Evolutionary conservation across 2,797 vertebrate species (phyloP).

Genomic region (Acanthurus tractus): DNA sequence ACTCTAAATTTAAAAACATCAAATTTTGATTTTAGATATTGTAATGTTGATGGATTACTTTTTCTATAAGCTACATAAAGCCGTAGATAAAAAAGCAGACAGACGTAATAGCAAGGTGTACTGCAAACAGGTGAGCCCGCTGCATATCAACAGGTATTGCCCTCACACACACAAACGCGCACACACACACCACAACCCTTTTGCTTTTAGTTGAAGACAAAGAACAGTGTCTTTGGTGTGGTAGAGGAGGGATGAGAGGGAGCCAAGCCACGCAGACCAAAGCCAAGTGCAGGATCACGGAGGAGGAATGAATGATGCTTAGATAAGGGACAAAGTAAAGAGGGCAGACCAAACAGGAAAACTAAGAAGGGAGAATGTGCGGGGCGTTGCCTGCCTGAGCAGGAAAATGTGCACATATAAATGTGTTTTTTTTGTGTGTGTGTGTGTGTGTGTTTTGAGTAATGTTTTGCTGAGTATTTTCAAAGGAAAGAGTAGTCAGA

Average conservation of each 20-base stretch:
- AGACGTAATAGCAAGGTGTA: slow-evolving; percentile 28
- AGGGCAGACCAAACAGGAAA: slow-evolving; percentile 90
- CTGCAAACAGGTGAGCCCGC: slow-evolving; percentile 69
- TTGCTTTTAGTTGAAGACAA: slow-evolving; percentile 68
- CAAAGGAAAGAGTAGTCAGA: background rate
- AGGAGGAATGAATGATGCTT: slow-evolving; percentile 86
- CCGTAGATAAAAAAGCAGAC: background rate
- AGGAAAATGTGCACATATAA: slow-evolving; percentile 73
- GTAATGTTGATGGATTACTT: background rate
- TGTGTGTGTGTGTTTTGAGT: slow-evolving; percentile 13
- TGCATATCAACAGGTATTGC: slow-evolving; percentile 60
- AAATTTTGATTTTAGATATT: background rate
- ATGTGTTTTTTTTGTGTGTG: slow-evolving; percentile 57
- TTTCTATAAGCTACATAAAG: background rate
- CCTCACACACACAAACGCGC: background rate
- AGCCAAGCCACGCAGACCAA: slow-evolving; percentile 78
- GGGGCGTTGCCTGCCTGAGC: slow-evolving; percentile 76
- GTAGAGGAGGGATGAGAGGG: slow-evolving; percentile 68
- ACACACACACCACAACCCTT: slow-evolving; percentile 26
- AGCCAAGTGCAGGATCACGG: slow-evolving; percentile 84
- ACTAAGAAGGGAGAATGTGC: slow-evolving; percentile 77
- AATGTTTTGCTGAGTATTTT: slow-evolving; percentile 10
- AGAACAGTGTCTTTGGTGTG: slow-evolving; percentile 74
- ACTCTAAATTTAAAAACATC: background rate
- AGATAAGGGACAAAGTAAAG: slow-evolving; percentile 87